Evolutionary conservation across 2,797 vertebrate genomes (phyloP).

Genomic region (Nyctibius grandis): DNA sequence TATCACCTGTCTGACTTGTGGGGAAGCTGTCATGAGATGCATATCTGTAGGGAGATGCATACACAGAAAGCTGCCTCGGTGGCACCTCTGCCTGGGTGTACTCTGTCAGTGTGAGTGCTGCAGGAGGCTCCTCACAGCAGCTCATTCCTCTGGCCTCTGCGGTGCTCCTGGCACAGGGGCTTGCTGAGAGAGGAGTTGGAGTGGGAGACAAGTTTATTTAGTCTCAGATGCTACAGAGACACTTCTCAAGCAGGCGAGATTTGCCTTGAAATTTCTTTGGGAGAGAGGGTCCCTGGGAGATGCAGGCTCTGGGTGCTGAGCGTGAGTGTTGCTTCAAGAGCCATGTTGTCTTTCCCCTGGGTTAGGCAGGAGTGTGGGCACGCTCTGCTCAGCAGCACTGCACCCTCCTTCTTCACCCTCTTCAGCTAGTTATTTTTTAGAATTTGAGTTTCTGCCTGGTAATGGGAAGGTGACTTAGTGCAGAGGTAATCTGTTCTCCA

Average conservation of each 20-base stretch:
- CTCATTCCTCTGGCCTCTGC: fast-evolving
- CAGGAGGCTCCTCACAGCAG: not conserved
- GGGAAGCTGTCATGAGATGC: not conserved
- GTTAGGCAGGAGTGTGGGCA: fast-evolving
- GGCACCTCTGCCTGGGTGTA: not conserved
- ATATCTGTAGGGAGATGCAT: not conserved
- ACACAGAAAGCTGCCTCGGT: not conserved
- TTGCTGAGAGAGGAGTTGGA: not conserved
- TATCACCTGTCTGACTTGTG: not conserved
- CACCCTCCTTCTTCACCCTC: not conserved
- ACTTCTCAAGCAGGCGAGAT: not conserved
- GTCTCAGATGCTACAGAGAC: not conserved
- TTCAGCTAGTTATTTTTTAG: not conserved
- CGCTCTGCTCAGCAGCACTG: not conserved
- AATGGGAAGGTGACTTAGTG: not conserved
- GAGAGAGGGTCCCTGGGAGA: not conserved
- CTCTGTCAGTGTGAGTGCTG: not conserved
- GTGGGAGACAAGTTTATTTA: not conserved
- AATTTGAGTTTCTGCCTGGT: not conserved
- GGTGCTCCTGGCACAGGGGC: not conserved
- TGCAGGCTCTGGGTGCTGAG: not conserved
- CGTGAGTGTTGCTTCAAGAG: not conserved
- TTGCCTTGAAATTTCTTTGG: not conserved
- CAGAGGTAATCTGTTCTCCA: not conserved
- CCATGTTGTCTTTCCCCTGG: not conserved